These are phyloP conservation scores for Drosophila mettleri DNA, from an alignment of 2,888 invertebrate genomes.

Conservation along the genomic window DNA sequence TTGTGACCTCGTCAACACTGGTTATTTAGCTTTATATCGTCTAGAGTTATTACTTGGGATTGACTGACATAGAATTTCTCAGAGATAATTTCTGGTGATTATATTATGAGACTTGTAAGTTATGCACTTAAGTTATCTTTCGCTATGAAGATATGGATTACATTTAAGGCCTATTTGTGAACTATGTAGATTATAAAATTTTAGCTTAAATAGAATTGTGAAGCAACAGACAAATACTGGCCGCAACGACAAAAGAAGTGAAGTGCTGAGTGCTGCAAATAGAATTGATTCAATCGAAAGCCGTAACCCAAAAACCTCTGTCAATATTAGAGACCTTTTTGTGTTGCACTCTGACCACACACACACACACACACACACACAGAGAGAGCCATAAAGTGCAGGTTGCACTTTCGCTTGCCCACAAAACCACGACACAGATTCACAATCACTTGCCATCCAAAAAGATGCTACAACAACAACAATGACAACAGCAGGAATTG, in stretches of 20 bases:
- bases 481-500: conserved; percentile 24
- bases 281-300: conserved; percentile 16
- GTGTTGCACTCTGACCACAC: conserved; percentile 27
- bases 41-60: no score
- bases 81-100: no score
- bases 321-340: conserved; percentile 30
- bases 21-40: no score
- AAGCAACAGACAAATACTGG: background rate
- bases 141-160: background rate
- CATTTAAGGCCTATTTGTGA: background rate
- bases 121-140: no score
- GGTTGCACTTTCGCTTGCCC: conserved; percentile 68
- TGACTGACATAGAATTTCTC: no score
- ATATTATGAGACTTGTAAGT: no score
- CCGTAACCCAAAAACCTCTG: conserved; percentile 25
- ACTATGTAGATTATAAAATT: background rate
- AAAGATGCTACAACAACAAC: conserved; percentile 21
- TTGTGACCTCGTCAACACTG: no score
- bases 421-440: conserved; percentile 54
- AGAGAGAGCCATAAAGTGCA: conserved; percentile 3
- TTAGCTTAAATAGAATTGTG: background rate
- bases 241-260: background rate
- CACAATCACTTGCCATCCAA: conserved; percentile 40
- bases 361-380: conserved; percentile 16
- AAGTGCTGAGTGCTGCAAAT: background rate